A percentile compares a stretch with the other conserved stretches of the same genome.
Conservation (phyloP, 1,140 invertebrate genomes). For the Trypoxylus dichotomus region DNA sequence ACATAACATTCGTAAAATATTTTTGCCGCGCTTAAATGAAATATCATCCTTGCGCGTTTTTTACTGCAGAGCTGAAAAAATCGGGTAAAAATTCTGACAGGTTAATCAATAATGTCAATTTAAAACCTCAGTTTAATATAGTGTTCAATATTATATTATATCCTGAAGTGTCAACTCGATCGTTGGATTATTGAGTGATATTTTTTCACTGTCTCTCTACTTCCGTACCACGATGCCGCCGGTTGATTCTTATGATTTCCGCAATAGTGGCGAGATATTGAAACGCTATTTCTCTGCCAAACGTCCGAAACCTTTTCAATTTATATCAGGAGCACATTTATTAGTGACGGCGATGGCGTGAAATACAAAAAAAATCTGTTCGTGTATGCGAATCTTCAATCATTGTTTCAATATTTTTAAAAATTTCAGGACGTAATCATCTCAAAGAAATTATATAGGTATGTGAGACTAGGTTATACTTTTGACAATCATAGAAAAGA, state of each 20-base stretch:
- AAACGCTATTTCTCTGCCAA: conserved; percentile 24
- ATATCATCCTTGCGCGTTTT: neutral
- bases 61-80: neutral
- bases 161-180: conserved; percentile 24
- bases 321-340: neutral
- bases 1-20: conserved; percentile 1
- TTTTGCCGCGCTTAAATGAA: neutral
- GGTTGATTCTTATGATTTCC: conserved; percentile 24
- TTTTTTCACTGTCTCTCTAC: conserved; percentile 23
- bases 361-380: neutral
- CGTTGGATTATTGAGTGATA: conserved; percentile 21
- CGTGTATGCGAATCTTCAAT: too few species aligned
- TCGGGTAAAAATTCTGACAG: conserved; percentile 16
- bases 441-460: too few species aligned
- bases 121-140: conserved; percentile 20
- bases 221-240: neutral
- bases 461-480: too few species aligned
- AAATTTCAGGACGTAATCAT: too few species aligned
- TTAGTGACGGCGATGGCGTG: neutral
- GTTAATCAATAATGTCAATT: conserved; percentile 26
- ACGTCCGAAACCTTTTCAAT: neutral
- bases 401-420: too few species aligned
- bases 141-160: conserved; percentile 26
- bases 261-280: conserved; percentile 4
- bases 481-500: too few species aligned